Evolutionary conservation across 2,888 invertebrate genomes (phyloP), one percentile per base, ranked within the genome.

Genomic region (Sussaba pulchella): DNA sequence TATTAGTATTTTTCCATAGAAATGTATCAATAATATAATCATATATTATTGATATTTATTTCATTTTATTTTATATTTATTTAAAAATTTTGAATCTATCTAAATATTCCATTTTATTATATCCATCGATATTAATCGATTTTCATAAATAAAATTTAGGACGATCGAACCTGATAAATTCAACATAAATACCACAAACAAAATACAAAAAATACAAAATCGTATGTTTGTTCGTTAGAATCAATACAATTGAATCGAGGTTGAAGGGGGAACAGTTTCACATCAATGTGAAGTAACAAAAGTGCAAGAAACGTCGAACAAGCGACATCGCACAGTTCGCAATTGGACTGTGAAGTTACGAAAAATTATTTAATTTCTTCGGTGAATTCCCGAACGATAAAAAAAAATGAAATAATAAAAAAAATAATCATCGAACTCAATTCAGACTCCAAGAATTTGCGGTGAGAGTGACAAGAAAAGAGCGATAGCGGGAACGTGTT

Each of bases 271-370:
- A 1, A 26, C 31, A 14, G 10, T 17, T 2, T 17, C 31, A 26
- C 5, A 4, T 24, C 12, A 31, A n/a, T n/a, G 14, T 57, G 57
- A 31, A 31, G 8, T 31, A 10, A 5, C 9, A 36, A 70, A 47
- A 64, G 61, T 41, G 64, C 47, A 19, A 8, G 4, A 17, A 57
- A 57, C n/a, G n/a, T 24, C 14, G n/a, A n/a, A 14, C 31, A 36
- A 17, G n/a, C 31, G 31, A 31, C 31, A 47, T 75, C 45, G 45
- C 50, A 50, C 76, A 54, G 54, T 64, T 70, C 70, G 45, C 63
- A 70, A 70, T 12, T 63, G 63, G 70, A 64, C 76, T 76, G 70
- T 70, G 63, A 76, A 76, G 24, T 43, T 10, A 43, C 12, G 63
- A 39, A 69, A 63, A 31, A 14, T 57, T 54, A 6, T 26, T 14